Base-by-base conservation (phyloP, 2,888 invertebrate genomes). In the Hirtodrosophila trivittata region DNA sequence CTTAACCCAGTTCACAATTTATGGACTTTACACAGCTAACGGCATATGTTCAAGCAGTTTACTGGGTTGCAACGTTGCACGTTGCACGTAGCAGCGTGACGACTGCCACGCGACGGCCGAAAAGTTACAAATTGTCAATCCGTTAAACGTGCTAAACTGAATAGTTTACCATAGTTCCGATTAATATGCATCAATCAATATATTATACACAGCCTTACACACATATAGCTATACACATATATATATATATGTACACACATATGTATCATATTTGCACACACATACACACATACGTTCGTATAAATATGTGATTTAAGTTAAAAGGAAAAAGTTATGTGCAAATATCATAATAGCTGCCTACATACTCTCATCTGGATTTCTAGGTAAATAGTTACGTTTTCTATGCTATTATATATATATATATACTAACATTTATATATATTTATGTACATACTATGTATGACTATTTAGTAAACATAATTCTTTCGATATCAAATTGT, bases 1-100 rank as follows among this genome's bases (percentile, higher is more conserved):
- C 26, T 43, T 52, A 54, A 43, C 42, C 42, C 41, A 46, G 41
- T 46, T 42, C 25, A 43, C 54, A 47, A 14, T 42, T 10, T n/a
- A 35, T 12, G 26, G 10, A n/a, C 25, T 2, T 32, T n/a, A 7
- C 30, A 10, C 32, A 9, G 10, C 26, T 37, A 43, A 32, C 21
- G 14, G 12, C 12, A 62, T 21, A 32, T 38, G 25, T 16, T 12
- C 10, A 10, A 32, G 32, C 8, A 37, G 47, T 52, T 38, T 10
- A 16, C 21, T 52, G 30, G 42, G 35, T 21, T 21, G 18, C 16
- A 49, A 6, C 33, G 18, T 21, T 26, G 21, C 37, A 21, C 18
- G 18, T 21, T 21, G 18, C 18, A 16, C 37, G 3, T 30, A 9
- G 32, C 18, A 21, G 3, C 18, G 16, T 46, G 66, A 13, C 65